Evolutionary conservation across 2,797 vertebrate genomes (phyloP), one percentile per base, ranked within the genome.

Genomic region (Sorex maritimensis): DNA sequence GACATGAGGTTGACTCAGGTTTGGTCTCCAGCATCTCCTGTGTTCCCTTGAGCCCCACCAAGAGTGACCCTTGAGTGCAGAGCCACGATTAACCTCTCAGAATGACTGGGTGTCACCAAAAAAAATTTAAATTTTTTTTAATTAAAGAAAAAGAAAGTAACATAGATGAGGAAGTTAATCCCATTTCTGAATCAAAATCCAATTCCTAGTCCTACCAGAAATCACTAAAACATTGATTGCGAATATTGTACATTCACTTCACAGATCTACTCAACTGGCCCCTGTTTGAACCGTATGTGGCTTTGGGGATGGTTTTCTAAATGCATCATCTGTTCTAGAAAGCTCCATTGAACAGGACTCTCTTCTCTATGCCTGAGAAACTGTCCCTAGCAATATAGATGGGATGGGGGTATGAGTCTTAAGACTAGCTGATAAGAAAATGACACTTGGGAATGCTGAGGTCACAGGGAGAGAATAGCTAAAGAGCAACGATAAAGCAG

Each of bases 81-180:
- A 55, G 52, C 52, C 52, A 55, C 4, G 52, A 55, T 10, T 14
- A 55, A 55, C 4, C 52, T 12, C 52, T 55, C 13, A 55, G 52
- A 14, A 55, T 17, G 13, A 14, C 13, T 55, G 13, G 17, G 52
- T 55, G 17, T 17, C 17, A 17, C 17, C 13, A 14, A 55, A 52
- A 52, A 52, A 52, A 5, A 52, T 34, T 34, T 34, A 34, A 34
- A 34, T 34, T 34, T 34, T 34, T 34, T 34, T 34, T 55, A 55
- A 14, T 55, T 55, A 14, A 69, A 89, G 17, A 68, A 89, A 81
- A 65, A 86, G 71, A 81, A 65, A 86, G 71, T 78, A 46, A 81
- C 12, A 67, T 44, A 46, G 24, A 30, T n/a, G 28, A 34, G 15
- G 79, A 86, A 46, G 75, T 19, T 41, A 84, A 95, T 74, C 3